Evolutionary conservation across 2,888 invertebrate species (phyloP).

Genomic region (Seladonia tumulorum): DNA sequence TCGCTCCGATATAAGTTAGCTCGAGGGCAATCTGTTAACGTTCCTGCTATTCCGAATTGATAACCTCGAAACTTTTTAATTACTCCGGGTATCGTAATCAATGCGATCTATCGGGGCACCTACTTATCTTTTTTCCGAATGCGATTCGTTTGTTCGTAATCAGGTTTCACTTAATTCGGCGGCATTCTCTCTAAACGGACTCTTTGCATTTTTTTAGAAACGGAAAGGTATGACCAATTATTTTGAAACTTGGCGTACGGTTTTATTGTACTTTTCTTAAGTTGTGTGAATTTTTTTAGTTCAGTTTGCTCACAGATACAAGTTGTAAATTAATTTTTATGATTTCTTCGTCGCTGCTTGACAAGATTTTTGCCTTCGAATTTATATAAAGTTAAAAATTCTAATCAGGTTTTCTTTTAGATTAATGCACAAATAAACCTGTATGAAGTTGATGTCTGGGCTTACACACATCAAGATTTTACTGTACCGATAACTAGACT

Average conservation of each 20-base stretch:
- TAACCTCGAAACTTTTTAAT: slow-evolving; percentile 3
- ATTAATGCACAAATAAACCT: neutral
- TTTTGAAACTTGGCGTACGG: neutral
- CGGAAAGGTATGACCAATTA: neutral
- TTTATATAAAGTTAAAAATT: neutral
- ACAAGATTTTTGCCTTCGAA: neutral
- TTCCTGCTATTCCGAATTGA: neutral
- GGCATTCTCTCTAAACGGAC: neutral
- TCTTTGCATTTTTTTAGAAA: neutral
- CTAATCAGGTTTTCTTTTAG: neutral
- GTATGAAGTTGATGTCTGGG: too few species aligned
- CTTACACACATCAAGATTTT: too few species aligned
- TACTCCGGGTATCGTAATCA: neutral
- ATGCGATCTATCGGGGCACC: neutral
- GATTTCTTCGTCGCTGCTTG: too few species aligned
- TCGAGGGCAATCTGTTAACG: neutral
- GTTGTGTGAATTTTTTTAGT: neutral
- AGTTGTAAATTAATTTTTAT: too few species aligned
- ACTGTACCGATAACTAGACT: too few species aligned
- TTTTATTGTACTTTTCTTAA: neutral
- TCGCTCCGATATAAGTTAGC: slow-evolving; percentile 29
- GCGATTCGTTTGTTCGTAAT: neutral
- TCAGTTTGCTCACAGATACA: neutral
- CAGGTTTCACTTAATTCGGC: neutral
- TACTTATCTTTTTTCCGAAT: neutral